Base-by-base conservation (phyloP, 1,140 invertebrate genomes). In the Polypedilum pembai region DNA sequence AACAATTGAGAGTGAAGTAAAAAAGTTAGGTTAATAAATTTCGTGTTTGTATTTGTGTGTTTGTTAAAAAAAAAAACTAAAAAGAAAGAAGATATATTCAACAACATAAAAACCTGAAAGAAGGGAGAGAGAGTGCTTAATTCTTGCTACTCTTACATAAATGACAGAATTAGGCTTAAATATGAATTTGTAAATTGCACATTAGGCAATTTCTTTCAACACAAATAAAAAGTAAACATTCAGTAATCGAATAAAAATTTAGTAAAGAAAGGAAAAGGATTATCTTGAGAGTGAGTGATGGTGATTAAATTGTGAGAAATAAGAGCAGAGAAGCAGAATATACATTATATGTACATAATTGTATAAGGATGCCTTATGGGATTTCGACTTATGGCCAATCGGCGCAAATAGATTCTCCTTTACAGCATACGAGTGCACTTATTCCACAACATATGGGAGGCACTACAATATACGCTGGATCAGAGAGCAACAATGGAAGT, bases 401-500 rank as follows among this genome's bases (percentile, higher is more conserved):
- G 18, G 8, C 65, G 17, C 17, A 18, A 69, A 69, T 69, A 20
- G 65, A 21, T 8, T 69, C 65, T 18, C 65, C 65, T 7, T 69
- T 69, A 69, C 65, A 69, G 17, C 65, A 69, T 69, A 69, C 65
- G 17, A 18, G 65, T 18, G 8, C 65, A 1, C 5, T 69, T 8
- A 18, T 69, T 21, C 17, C 65, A 20, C 65, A 69, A 69, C 65
- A 69, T 69, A 18, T 69, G 17, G 65, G 17, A 69, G 18, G 65
- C 17, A 69, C 65, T 2, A 69, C 65, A 69, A 69, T 69, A 5
- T 69, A 69, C 18, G 17, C 65, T 69, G 65, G 65, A 69, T 69
- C 65, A 1, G 65, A 69, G 8, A 56, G 45, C 7, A 33, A 33
- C 5, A 69, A 69, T 69, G 65, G 65, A 18, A 69, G 65, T 69